Conservation (phyloP, 2,888 invertebrate species). For the Silvanus unidentatus region DNA sequence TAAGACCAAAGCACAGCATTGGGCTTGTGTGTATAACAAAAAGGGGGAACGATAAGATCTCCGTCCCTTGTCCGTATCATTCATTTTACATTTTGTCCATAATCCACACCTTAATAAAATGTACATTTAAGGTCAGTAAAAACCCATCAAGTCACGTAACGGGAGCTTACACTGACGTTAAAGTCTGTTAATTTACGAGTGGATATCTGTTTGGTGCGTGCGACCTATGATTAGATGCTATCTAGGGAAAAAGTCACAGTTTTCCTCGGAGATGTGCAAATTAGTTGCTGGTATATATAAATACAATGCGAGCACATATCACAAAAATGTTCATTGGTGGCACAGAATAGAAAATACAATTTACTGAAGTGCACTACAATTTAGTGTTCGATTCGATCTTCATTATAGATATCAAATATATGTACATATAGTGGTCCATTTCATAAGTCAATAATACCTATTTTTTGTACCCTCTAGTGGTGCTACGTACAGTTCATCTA, state of each 20-base stretch:
- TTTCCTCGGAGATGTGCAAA: constrained; percentile 42
- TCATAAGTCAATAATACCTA: constrained; percentile 10
- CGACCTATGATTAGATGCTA: constrained; percentile 40
- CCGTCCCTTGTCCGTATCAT: no score
- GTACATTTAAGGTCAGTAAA: constrained; percentile 1
- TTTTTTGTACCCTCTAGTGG: not conserved
- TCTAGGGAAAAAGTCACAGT: constrained; percentile 38
- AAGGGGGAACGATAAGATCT: no score
- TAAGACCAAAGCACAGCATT: no score
- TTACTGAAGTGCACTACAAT: constrained; percentile 29
- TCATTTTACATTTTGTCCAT: no score
- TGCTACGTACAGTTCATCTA: no score
- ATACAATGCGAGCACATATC: constrained; percentile 21
- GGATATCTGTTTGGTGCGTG: constrained; percentile 33
- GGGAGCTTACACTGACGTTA: constrained; percentile 30
- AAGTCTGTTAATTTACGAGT: constrained; percentile 38
- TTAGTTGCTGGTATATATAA: constrained; percentile 35
- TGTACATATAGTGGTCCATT: constrained; percentile 8
- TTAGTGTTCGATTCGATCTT: constrained; percentile 23
- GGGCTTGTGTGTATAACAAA: no score
- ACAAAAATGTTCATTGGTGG: constrained; percentile 24
- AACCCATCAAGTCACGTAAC: constrained; percentile 24
- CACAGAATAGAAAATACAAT: constrained; percentile 39
- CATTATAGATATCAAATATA: constrained; percentile 29
- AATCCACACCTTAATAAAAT: not conserved